Percentiles rank a stretch among this genome's conserved stretches.
Evolutionary conservation across 2,113 vertebrate species (phyloP).

Genomic region (Ursus arctos): DNA sequence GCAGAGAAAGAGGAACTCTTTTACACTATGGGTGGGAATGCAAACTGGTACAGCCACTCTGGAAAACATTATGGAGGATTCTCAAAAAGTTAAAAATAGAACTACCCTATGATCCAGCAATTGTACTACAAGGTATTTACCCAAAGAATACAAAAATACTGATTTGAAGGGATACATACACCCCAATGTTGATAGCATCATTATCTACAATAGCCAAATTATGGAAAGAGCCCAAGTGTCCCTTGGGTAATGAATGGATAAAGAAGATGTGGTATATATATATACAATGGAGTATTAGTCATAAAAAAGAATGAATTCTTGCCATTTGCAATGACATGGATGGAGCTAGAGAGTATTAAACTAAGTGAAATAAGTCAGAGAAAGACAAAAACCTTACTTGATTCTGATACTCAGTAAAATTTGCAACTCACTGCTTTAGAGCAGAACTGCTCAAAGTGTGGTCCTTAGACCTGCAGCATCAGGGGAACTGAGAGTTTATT

Average conservation of each 20-base stretch:
- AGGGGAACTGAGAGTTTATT: not conserved
- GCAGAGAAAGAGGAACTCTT: not conserved
- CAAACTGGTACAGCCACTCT: not conserved
- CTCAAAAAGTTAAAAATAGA: not conserved
- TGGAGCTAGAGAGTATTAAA: not conserved
- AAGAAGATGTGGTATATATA: not conserved
- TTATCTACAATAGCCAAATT: not conserved
- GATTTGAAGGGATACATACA: not conserved
- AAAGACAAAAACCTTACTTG: not conserved
- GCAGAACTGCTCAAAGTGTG: not conserved
- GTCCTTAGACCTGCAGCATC: not conserved
- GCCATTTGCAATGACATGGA: not conserved
- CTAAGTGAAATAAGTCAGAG: not conserved
- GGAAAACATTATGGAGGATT: not conserved
- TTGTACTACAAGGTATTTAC: not conserved
- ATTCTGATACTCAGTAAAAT: not conserved
- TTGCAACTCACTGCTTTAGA: not conserved
- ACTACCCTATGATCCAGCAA: not conserved
- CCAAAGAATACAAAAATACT: not conserved
- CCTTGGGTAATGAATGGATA: not conserved
- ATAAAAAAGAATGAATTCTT: not conserved
- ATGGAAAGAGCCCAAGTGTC: not conserved
- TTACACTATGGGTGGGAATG: not conserved
- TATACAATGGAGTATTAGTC: not conserved
- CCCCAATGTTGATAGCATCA: not conserved